Evolutionary conservation across 2,113 vertebrate genomes (phyloP).

Genomic region (Chaetodon trifascialis): DNA sequence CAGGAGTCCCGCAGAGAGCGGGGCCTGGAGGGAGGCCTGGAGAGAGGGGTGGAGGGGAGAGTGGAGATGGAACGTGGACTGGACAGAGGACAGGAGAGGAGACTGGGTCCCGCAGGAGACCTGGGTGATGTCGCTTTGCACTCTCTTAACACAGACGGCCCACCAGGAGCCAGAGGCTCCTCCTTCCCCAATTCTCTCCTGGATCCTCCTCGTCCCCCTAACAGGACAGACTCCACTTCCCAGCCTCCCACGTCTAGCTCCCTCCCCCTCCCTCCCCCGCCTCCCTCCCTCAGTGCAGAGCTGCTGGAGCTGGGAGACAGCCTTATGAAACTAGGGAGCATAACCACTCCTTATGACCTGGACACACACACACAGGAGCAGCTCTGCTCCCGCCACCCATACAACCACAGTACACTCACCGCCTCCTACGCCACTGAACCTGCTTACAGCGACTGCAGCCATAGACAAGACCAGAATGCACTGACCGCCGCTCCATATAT

Average conservation of each 20-base stretch:
- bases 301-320: conserved; percentile 92
- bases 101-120: conserved; percentile 65
- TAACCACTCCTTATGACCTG: conserved; percentile 85
- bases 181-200: conserved; percentile 59
- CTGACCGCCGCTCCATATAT: conserved; percentile 22
- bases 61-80: conserved; percentile 47
- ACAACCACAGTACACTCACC: conserved; percentile 48
- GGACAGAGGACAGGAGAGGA: conserved; percentile 67
- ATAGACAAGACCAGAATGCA: conserved; percentile 58
- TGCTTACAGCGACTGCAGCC: conserved; percentile 61
- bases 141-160: conserved; percentile 54
- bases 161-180: conserved; percentile 59
- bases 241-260: conserved; percentile 81
- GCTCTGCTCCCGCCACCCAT: conserved; percentile 61
- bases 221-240: conserved; percentile 89
- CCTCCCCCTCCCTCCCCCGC: conserved; percentile 79
- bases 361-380: conserved; percentile 70
- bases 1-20: conserved; percentile 93
- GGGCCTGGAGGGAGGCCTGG: conserved; percentile 66
- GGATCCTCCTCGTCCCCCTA: conserved; percentile 77
- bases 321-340: conserved; percentile 89
- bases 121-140: conserved; percentile 68
- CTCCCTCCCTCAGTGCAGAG: conserved; percentile 90
- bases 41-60: conserved; percentile 39
- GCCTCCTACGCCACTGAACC: conserved; percentile 56